Percentiles rank a stretch among this genome's conserved stretches.
phyloP scores from a whole-genome alignment of 1,140 invertebrate genomes.

The Drosophila funebris region DNA sequence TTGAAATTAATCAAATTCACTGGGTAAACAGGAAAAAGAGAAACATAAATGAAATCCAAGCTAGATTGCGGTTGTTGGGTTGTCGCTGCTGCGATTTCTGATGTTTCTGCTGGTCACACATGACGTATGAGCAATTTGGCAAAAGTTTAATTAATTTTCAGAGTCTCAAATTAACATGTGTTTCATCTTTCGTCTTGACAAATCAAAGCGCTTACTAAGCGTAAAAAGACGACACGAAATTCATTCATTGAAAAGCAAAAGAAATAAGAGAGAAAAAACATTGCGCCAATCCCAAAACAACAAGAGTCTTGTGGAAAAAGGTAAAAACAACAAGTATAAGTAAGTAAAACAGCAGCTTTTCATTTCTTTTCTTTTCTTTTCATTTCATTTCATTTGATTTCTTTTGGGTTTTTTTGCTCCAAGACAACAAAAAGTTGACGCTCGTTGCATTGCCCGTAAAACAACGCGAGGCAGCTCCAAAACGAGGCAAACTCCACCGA shows the following conservation, averaged over 20 bases:
- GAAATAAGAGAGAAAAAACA: conserved; percentile 11
- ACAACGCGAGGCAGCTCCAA: conserved; percentile 14
- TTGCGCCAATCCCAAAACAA: conserved; percentile 20
- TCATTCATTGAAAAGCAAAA: conserved; percentile 57
- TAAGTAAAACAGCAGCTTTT: conserved; percentile 43
- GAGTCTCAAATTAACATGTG: conserved; percentile 69
- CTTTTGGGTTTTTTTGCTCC: conserved; percentile 6
- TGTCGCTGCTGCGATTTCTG: background rate
- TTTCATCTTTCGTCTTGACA: conserved; percentile 47
- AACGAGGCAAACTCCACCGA: conserved; percentile 10
- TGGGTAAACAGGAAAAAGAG: conserved; percentile 5
- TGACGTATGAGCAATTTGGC: conserved; percentile 55
- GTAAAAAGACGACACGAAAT: conserved; percentile 68
- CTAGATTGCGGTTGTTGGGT: conserved; percentile 17
- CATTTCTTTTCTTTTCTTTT: conserved; percentile 53
- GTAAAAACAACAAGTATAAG: conserved; percentile 29
- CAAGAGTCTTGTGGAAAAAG: conserved; percentile 12
- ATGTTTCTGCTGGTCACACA: conserved; percentile 47
- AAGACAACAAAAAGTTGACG: conserved; percentile 28
- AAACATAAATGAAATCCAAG: conserved; percentile 42
- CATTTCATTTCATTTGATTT: conserved; percentile 3
- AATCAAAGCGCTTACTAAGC: conserved; percentile 71
- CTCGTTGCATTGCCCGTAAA: conserved; percentile 16
- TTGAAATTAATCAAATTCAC: too few relatives aligned
- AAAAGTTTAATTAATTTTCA: conserved; percentile 48